Conservation (phyloP, 35 echinoderm and acorn worm species). For the Hemicentrotus pulcherrimus region DNA sequence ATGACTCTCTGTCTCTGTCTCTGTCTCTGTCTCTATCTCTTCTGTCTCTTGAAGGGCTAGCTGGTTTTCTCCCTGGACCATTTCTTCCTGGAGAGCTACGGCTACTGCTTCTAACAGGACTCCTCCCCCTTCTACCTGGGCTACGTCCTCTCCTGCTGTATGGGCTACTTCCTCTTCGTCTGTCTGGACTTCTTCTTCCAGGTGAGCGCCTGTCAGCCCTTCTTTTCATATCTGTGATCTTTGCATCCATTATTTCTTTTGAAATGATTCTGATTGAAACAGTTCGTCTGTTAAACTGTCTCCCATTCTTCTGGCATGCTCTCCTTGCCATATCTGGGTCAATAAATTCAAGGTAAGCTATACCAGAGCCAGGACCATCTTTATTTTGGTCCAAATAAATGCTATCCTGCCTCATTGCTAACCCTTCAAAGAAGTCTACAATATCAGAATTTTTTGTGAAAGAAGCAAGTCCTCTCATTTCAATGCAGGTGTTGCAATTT, state of each 20-base stretch:
- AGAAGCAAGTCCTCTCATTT: conserved; percentile 78
- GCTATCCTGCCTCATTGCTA: conserved; percentile 52
- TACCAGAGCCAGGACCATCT: conserved; percentile 62
- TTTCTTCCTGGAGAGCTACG: conserved; percentile 37
- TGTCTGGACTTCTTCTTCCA: conserved; percentile 6
- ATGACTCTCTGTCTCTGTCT: neutral
- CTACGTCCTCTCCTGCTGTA: conserved; percentile 36
- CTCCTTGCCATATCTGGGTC: conserved; percentile 44
- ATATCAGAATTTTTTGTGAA: conserved; percentile 61
- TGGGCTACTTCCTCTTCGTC: neutral
- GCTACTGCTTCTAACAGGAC: neutral
- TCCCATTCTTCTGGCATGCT: conserved; percentile 70
- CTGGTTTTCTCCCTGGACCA: conserved; percentile 23
- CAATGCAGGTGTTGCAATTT: conserved; percentile 57
- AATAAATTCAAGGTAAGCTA: conserved; percentile 68
- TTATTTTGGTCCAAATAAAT: conserved; percentile 60
- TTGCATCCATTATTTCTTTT: conserved; percentile 61
- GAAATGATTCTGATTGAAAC: conserved; percentile 61
- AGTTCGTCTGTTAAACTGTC: conserved; percentile 56
- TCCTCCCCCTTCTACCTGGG: conserved; percentile 43
- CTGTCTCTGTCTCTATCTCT: conserved; percentile 11
- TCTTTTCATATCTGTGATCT: conserved; percentile 58
- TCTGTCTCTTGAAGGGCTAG: conserved; percentile 23
- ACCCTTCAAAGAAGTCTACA: conserved; percentile 80
- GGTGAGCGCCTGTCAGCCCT: conserved; percentile 45